A percentile compares a stretch with the other conserved stretches of the same genome.
phyloP scores from a whole-genome alignment of 1,140 invertebrate genomes.

The Drosophila orena region DNA sequence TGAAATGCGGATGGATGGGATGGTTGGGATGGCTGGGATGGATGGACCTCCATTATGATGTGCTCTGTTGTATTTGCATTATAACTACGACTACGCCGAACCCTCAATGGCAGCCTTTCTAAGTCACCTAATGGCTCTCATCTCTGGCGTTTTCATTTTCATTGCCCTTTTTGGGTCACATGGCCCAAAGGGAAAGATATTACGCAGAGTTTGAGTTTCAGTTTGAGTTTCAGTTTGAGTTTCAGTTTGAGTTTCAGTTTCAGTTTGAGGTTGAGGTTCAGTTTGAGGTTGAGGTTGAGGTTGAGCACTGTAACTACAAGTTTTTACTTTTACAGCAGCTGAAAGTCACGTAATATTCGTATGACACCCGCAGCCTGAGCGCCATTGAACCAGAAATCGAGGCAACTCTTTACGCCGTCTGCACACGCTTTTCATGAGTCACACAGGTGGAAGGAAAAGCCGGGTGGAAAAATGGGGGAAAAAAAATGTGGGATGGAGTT shows the following conservation, averaged over 20 bases:
- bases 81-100: constrained; percentile 8
- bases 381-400: constrained; percentile 74
- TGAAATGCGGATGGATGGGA: constrained; percentile 56
- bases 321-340: neutral
- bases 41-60: constrained; percentile 45
- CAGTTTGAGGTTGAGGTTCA: neutral
- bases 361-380: constrained; percentile 19
- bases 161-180: constrained; percentile 43
- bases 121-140: constrained; percentile 53
- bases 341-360: constrained; percentile 14
- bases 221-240: no score
- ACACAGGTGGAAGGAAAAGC: constrained; percentile 33
- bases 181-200: constrained; percentile 4
- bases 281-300: neutral
- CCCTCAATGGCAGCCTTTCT: constrained; percentile 49
- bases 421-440: constrained; percentile 51
- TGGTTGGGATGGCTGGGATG: no score
- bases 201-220: constrained; percentile 5
- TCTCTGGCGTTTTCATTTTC: constrained; percentile 64
- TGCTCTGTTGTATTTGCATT: constrained; percentile 68
- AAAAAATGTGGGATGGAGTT: neutral
- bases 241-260: no score
- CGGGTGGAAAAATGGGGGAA: neutral
- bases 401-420: constrained; percentile 59
- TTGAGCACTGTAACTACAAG: neutral